Evolutionary conservation across 2,113 vertebrate genomes (phyloP), one percentile per base, ranked within the genome.

Genomic region (Gallinago jamesoni): DNA sequence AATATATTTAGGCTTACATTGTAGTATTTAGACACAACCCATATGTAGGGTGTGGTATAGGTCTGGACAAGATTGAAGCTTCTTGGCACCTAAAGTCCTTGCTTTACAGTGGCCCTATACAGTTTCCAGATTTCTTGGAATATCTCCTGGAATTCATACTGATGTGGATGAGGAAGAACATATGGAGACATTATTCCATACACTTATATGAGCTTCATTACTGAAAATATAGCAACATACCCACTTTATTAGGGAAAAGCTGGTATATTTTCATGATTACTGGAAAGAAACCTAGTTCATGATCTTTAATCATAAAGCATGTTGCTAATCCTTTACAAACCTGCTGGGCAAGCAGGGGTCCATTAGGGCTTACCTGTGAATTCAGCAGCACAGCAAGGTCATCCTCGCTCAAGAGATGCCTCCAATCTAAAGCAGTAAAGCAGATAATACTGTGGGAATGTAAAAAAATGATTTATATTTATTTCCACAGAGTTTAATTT

Each of bases 111-210:
- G 93, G 72, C 39, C 33, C 22, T 92, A 45, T 89, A 94, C 73
- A 87, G 21, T 92, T 96, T 94, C 95, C 95, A 97, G 90, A 94
- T 93, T 97, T 86, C 73, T 88, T 97, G 93, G 88, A 95, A 90
- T 87, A 90, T 89, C 48, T 90, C 86, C 95, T 96, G 90, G 56
- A 86, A 72, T 87, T 96, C 86, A 84, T 90, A 80, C 31, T 92
- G 76, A 68, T 94, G 48, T 93, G 52, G 27, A 72, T 93, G 92
- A 95, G 39, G 69, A 21, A 83, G 66, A 90, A 81, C 94, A 93
- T 78, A 87, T 68, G 92, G 83, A 90, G 60, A 60, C 86, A 63
- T 59, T 90, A 90, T 67, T 86, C 79, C 60, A 23, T 47, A 9
- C 10, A 64, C 25, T 83, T 33, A 50, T 74, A 30, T 1, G 4